Evolutionary conservation across 2,797 vertebrate species (phyloP).

Genomic region (Myripristis murdjan): DNA sequence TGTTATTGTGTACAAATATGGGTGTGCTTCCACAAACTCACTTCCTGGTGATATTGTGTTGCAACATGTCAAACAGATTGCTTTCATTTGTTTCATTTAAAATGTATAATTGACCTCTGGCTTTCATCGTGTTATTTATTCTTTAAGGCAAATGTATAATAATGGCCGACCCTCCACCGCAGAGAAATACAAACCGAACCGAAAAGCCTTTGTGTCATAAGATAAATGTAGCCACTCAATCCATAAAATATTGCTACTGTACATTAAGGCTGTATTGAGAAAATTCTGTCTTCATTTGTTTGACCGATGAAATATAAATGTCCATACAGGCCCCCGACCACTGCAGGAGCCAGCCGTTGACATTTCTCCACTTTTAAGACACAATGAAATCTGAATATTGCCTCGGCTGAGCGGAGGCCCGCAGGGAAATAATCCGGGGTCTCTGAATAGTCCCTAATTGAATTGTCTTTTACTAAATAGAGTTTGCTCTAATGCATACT

Average conservation of each 20-base stretch:
- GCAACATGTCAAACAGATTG: not conserved
- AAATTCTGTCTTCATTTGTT: slow-evolving; percentile 84
- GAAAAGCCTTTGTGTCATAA: slow-evolving; percentile 55
- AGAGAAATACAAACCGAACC: slow-evolving; percentile 49
- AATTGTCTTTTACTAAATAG: slow-evolving; percentile 95
- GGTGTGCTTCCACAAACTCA: not conserved
- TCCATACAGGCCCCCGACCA: slow-evolving; percentile 78
- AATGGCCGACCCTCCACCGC: slow-evolving; percentile 16
- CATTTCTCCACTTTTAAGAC: slow-evolving; percentile 87
- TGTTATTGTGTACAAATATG: not conserved
- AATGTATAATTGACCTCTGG: not conserved
- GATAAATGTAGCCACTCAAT: slow-evolving; percentile 69
- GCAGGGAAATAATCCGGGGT: slow-evolving; percentile 88
- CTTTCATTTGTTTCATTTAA: not conserved
- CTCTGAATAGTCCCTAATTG: slow-evolving; percentile 92
- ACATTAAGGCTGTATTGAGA: slow-evolving; percentile 77
- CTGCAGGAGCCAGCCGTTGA: slow-evolving; percentile 76
- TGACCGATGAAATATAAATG: slow-evolving; percentile 81
- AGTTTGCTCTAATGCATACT: slow-evolving; percentile 93
- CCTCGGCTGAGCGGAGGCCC: slow-evolving; percentile 81
- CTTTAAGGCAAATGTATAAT: slow-evolving; percentile 26
- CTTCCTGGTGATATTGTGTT: too few relatives aligned
- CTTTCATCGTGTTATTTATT: not conserved
- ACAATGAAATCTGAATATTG: slow-evolving; percentile 91
- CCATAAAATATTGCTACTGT: slow-evolving; percentile 79